Conservation (phyloP, 2,113 vertebrate species). For the Albula glossodonta region DNA sequence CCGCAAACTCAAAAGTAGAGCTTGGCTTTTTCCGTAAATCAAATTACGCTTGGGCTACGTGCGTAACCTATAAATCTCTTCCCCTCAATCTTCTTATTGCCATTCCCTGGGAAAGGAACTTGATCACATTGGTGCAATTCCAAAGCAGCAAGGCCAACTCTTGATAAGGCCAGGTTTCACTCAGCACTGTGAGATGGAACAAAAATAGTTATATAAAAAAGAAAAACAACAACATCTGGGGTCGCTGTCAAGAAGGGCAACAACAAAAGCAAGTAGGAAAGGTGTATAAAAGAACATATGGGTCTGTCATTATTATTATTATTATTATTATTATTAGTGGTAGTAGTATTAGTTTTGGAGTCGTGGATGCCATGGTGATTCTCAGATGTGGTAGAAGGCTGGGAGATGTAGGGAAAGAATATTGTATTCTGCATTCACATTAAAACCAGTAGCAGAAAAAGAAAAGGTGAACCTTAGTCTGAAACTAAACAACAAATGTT, state of each 20-base stretch:
- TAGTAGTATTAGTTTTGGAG: neutral
- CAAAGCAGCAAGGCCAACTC: neutral
- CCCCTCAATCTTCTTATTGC: slow-evolving; percentile 5
- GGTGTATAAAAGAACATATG: too few species aligned
- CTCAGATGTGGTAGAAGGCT: neutral
- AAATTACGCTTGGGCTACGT: neutral
- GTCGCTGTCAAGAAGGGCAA: neutral
- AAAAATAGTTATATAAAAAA: neutral
- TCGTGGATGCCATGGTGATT: neutral
- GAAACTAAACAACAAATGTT: neutral
- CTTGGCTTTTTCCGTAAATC: neutral
- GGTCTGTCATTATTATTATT: neutral
- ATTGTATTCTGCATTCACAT: neutral
- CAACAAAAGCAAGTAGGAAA: too few species aligned
- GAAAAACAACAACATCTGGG: neutral
- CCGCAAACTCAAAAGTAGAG: slow-evolving; percentile 15
- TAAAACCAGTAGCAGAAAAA: neutral
- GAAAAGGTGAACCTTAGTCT: neutral
- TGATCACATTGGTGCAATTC: neutral
- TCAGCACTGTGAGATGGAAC: neutral
- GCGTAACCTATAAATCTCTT: slow-evolving; percentile 20
- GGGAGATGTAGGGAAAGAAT: neutral
- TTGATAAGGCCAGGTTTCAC: neutral
- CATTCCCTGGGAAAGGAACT: neutral
- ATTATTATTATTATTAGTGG: neutral